Base-by-base conservation (phyloP, 2,888 invertebrate species). In the Plusia festucae region DNA sequence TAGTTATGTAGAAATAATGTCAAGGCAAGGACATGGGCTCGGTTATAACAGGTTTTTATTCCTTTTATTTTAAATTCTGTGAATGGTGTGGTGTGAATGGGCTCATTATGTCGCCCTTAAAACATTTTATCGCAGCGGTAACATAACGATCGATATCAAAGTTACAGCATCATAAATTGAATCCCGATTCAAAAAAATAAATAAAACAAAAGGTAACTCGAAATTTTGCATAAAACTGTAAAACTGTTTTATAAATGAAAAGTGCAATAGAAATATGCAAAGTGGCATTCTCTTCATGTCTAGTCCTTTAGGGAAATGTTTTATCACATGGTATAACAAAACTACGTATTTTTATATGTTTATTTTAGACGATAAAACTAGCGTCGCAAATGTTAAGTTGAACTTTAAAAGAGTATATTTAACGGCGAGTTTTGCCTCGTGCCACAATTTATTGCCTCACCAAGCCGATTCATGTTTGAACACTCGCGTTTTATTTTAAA, bases 331-430 rank as follows among this genome's bases (percentile, higher is more conserved):
- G 74, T 62, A 73, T 68, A 67, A 76, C 71, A 81, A 73, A 79
- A 75, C 71, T 73, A 70, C 67, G 63, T 76, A 66, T 76, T 78
- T 79, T 78, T 80, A 80, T 68, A 70, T 76, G 79, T 82, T 81
- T 83, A 79, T 84, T 85, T 84, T 82, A 76, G 74, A 74, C 82
- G 74, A 82, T 81, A 81, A 82, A 83, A 69, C 79, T 72, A 76
- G 69, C 73, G 63, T 79, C 72, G 71, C 79, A 80, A 83, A 83
- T 80, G 82, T 77, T 73, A 81, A 85, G 68, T 82, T 85, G 73
- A 82, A 85, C 83, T 85, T 85, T 85, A 83, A 80, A 79, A 78
- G 70, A 81, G 78, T 79, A 79, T 76, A 83, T 77, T 81, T 80
- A 83, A 83, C 76, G 77, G 78, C 63, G 75, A 79, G 76, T 79